Conservation (phyloP, 37 sponge, comb jelly and placozoan species). For the Lycopodina hypogea region DNA sequence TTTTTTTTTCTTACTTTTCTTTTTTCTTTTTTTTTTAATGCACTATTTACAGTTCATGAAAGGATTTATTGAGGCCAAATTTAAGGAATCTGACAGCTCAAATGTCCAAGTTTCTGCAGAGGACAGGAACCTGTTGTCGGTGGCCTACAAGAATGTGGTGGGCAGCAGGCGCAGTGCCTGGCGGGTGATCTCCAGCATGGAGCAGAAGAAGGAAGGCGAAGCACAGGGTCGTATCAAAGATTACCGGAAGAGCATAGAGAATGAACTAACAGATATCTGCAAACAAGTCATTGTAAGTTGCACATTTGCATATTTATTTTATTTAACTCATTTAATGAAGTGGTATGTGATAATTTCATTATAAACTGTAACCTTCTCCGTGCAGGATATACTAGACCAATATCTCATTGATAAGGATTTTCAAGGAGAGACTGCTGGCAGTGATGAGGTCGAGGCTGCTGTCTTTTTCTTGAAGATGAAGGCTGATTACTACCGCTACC, state of each 20-base stretch:
- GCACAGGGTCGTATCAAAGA: slow-evolving; percentile 44
- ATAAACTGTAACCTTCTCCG: not conserved
- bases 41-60: too few relatives aligned
- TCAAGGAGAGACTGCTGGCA: not conserved
- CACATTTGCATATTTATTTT: not conserved
- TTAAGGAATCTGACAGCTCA: not conserved
- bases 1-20: too few relatives aligned
- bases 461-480: slow-evolving; percentile 98
- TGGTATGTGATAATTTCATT: not conserved
- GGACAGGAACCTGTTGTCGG: slow-evolving; percentile 72
- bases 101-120: slow-evolving; percentile 11
- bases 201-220: slow-evolving; percentile 44
- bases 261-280: slow-evolving; percentile 75
- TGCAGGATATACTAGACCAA: slow-evolving; percentile 11
- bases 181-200: slow-evolving; percentile 70
- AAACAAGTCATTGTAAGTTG: slow-evolving; percentile 23
- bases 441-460: slow-evolving; percentile 14
- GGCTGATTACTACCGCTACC: slow-evolving; percentile 95
- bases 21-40: too few relatives aligned
- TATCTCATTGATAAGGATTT: slow-evolving; percentile 3
- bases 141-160: slow-evolving; percentile 88
- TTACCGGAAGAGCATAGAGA: slow-evolving; percentile 75
- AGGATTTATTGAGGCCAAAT: too few relatives aligned
- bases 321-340: too few relatives aligned
- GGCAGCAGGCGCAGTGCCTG: slow-evolving; percentile 74